Base-by-base conservation (phyloP, 2,888 invertebrate species). In the Drosophila anomalata region DNA sequence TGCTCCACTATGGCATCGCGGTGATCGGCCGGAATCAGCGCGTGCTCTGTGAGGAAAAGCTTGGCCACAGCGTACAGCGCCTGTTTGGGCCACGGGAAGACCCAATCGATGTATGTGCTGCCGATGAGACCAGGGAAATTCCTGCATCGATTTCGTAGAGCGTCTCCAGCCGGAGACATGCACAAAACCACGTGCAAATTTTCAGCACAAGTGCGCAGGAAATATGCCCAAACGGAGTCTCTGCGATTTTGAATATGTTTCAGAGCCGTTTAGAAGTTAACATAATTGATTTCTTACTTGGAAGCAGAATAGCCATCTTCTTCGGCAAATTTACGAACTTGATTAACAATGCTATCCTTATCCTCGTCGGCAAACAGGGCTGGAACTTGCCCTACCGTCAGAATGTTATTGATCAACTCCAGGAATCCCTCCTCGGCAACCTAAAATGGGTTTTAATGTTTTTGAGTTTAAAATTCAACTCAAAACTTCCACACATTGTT, bases 61-160 rank as follows among this genome's bases (percentile, higher is more conserved):
- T 95, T 95, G 0, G 98, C 98, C 0, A 98, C 97, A 0, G 97
- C 97, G 58, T 95, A 93, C 51, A 98, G 90, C 0, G 98, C 98
- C 90, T 98, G 97, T 75, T 95, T 94, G 0, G 98, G 97, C 98
- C 98, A 98, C 0, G 97, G 95, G 91, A 96, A 97, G 90, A 97
- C 95, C 98, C 98, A 98, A 91, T 98, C 97, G 74, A 98, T 97
- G 41, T 96, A 96, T 0, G 97, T 96, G 89, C 97, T 97, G 89
- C 97, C 98, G 41, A 98, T 97, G 50, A 98, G 92, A 0, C 97
- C 97, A 0, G 98, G 98, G 91, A 98, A 98, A 92, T 95, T 97
- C 75, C 97, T 94, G 88, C 98, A 98, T 17, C 96, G 93, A 80
- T 95, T 96, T 51, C 97, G 94, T 14, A 98, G 92, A 5, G 94